Base-by-base conservation (phyloP, 1,140 invertebrate species). In the Drosophila micromelanica region DNA sequence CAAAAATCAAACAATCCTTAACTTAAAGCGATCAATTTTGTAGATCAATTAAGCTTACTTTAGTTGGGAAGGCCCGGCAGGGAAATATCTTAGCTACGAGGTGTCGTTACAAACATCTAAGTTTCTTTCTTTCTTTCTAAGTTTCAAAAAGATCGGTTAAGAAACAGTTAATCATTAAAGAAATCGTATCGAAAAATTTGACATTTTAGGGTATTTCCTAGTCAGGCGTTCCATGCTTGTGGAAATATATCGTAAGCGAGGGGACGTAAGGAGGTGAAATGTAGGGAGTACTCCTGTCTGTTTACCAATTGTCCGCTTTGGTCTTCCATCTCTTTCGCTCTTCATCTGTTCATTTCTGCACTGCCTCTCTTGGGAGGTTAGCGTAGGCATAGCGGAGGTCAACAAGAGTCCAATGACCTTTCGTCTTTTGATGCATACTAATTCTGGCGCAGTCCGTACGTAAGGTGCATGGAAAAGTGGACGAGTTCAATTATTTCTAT, bases 221-320 rank as follows among this genome's bases (percentile, higher is more conserved):
- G 20, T 23, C 20, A 3, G 20, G 20, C 3, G 20, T 3, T 23
- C 20, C 27, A 5, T 5, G 6, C 5, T 27, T 1, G 5, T 6
- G 27, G 23, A 32, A 40, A 13, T n/a, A 6, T 4, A 13, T 27
- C 38, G n/a, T 5, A n/a, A 5, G 1, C 1, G 38, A 40, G 4
- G 11, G n/a, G 5, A 40, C 3, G 5, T n/a, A 11, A 27, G 46
- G 5, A 48, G 17, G 8, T 59, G 5, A 8, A 0, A 42, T 32
- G 38, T 45, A 7, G 13, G 20, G 46, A 5, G 38, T 38, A 32
- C 35, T 20, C n/a, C 23, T 5, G 12, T 13, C n/a, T 54, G 38
- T 51, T 38, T 62, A 62, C 45, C 40, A 59, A 12, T 46, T 46
- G 15, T 46, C 43, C 43, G 48, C 48, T 30, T n/a, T 13, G n/a